Conservation (phyloP, 2,113 vertebrate species). For the Lampris megalopsis region DNA sequence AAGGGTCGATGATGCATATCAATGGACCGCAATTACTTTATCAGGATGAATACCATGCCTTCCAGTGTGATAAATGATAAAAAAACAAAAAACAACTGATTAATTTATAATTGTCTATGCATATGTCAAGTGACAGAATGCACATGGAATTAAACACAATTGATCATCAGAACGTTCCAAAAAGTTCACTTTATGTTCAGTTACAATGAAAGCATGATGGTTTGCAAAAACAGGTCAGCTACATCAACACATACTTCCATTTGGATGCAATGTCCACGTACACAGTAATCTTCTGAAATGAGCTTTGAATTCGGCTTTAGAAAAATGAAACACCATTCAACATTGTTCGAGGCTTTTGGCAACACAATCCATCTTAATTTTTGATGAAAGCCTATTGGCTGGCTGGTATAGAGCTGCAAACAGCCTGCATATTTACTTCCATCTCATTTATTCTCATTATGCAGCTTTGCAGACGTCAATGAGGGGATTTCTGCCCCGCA, state of each 20-base stretch:
- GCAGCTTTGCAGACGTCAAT: constrained; percentile 76
- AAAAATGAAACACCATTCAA: constrained; percentile 69
- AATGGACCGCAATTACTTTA: constrained; percentile 32
- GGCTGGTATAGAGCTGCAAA: constrained; percentile 70
- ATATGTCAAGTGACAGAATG: constrained; percentile 17
- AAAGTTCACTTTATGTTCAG: background rate
- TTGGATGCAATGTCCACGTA: constrained; percentile 20
- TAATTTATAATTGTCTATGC: constrained; percentile 38
- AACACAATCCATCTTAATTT: constrained; percentile 79
- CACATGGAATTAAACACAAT: constrained; percentile 16
- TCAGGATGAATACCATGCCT: constrained; percentile 25
- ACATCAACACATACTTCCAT: constrained; percentile 26
- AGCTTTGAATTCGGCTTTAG: constrained; percentile 49
- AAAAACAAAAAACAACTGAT: constrained; percentile 6
- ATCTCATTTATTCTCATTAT: constrained; percentile 87
- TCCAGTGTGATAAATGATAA: constrained; percentile 30
- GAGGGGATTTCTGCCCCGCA: constrained; percentile 78
- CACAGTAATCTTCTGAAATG: constrained; percentile 40
- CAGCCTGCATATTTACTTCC: constrained; percentile 84
- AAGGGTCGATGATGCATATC: constrained; percentile 33
- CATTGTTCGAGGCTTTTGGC: constrained; percentile 65
- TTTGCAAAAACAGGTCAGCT: constrained; percentile 12
- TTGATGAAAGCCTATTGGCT: constrained; percentile 73
- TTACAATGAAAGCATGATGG: constrained; percentile 22
- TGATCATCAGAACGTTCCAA: constrained; percentile 6